phyloP scores from a whole-genome alignment of 2,888 invertebrate species.

The Cataglyphis albicans region DNA sequence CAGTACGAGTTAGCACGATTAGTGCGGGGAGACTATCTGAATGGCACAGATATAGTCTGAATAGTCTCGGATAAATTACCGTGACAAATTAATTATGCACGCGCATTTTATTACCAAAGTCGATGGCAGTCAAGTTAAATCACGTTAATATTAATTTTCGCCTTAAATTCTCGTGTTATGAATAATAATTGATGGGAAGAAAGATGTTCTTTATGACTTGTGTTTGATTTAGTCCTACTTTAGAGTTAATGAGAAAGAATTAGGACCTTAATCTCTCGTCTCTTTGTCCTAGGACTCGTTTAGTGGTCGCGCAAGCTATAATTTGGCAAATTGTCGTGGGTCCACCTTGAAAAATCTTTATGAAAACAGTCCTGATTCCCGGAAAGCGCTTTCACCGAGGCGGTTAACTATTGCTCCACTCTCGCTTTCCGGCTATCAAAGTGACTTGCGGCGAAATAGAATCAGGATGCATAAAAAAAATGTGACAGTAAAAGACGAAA shows the following conservation, averaged over 20 bases:
- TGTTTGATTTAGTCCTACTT: neutral
- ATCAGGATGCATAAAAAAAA: neutral
- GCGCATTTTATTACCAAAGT: conserved; percentile 21
- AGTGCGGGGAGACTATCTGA: conserved; percentile 44
- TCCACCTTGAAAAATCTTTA: conserved; percentile 15
- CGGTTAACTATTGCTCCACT: conserved; percentile 37
- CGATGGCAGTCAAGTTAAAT: neutral
- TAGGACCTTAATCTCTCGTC: conserved; percentile 4
- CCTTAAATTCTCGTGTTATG: neutral
- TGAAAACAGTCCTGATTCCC: conserved; percentile 37
- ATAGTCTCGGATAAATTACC: neutral
- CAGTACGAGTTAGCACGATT: conserved; percentile 52
- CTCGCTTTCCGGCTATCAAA: conserved; percentile 45
- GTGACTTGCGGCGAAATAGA: conserved; percentile 1
- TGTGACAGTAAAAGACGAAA: neutral
- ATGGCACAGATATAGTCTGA: conserved; percentile 21
- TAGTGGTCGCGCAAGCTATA: conserved; percentile 22
- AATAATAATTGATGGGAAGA: conserved; percentile 2
- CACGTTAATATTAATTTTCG: neutral
- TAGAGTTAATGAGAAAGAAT: conserved; percentile 2
- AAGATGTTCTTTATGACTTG: neutral
- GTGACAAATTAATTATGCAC: conserved; percentile 53
- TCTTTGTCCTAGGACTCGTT: conserved; percentile 30
- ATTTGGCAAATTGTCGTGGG: conserved; percentile 11
- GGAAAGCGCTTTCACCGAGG: conserved; percentile 54